Evolutionary conservation across 1,140 invertebrate species (phyloP).

Genomic region (Drosophila nannoptera): DNA sequence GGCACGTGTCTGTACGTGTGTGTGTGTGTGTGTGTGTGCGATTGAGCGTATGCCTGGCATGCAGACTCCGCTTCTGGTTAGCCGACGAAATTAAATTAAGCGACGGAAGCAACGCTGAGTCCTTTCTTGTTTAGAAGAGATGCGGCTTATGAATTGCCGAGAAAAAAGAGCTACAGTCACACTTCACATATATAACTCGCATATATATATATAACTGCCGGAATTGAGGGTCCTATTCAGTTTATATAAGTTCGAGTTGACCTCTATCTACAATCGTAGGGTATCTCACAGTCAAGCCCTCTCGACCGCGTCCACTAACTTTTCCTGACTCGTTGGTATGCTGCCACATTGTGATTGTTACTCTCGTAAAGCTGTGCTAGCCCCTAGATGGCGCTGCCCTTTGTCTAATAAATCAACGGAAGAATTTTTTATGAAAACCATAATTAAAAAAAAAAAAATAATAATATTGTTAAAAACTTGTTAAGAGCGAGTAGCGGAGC

Average conservation of each 20-base stretch:
- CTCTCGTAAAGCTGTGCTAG: slow-evolving; percentile 8
- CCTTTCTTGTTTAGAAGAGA: not conserved
- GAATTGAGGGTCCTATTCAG: too few relatives aligned
- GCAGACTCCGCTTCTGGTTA: slow-evolving; percentile 5
- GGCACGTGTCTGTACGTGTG: slow-evolving; percentile 24
- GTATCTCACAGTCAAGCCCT: not conserved
- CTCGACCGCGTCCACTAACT: not conserved
- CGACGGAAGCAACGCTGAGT: not conserved
- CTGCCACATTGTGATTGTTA: slow-evolving; percentile 20
- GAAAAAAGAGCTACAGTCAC: too few relatives aligned
- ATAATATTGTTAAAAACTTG: slow-evolving; percentile 69
- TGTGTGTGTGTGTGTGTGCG: not conserved
- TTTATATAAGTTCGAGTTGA: too few relatives aligned
- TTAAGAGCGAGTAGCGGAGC: slow-evolving; percentile 31
- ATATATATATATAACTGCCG: too few relatives aligned
- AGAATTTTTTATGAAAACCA: slow-evolving; percentile 69
- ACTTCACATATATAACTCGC: too few relatives aligned
- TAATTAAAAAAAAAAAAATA: slow-evolving; percentile 65
- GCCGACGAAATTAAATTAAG: slow-evolving; percentile 10
- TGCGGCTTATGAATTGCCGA: not conserved
- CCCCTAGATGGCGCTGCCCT: slow-evolving; percentile 1
- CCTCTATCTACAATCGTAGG: not conserved
- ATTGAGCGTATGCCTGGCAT: slow-evolving; percentile 9
- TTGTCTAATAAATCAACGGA: slow-evolving; percentile 68
- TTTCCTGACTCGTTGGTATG: slow-evolving; percentile 3